Base-by-base conservation (phyloP, 2,888 invertebrate genomes). In the Herminia tarsipennalis region DNA sequence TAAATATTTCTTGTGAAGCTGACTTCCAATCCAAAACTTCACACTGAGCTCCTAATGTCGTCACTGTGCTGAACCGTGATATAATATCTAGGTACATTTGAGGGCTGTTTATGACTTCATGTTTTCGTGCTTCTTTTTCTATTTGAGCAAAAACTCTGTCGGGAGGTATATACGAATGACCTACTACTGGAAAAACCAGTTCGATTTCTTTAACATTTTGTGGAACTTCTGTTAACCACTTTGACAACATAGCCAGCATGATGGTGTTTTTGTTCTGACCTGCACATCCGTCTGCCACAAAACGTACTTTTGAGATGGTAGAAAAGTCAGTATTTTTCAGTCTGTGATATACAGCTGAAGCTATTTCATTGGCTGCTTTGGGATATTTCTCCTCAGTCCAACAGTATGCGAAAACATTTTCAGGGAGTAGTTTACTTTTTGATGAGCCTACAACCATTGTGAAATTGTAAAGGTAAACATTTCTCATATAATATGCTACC, bases 21-120 rank as follows among this genome's bases (percentile, higher is more conserved):
- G 43, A 49, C 27, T 60, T 64, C 53, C 52, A 64, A 30, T 64
- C 55, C 38, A 46, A 51, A 10, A 66, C 61, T 49, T 49, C 47
- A 20, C 32, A 45, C 20, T 50, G 45, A 32, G 32, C 13, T 20
- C 34, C 34, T 18, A 22, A 12, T 8, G 10, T 29, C 4, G 14
- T 30, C 8, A 30, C 29, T 10, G 10, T 24, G 10, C 24, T 24
- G 10, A 24, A 24, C 9, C 10, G n/a, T 24, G 24, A 24, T 12
- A 39, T 39, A 9, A 66, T 56, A 5, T 57, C 38, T 13, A 46
- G 20, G 46, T 70, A 69, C 32, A 63, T 55, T 9, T 56, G 44
- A 21, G 56, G 55, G 24, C 42, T 30, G 22, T 53, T 21, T 5
- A 66, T 54, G 17, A 29, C 46, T 39, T 57, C 49, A 20, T 33